These are phyloP conservation scores for Phrynosoma blainvillii DNA, from an alignment of 2,113 vertebrate genomes.

Conservation along the genomic window DNA sequence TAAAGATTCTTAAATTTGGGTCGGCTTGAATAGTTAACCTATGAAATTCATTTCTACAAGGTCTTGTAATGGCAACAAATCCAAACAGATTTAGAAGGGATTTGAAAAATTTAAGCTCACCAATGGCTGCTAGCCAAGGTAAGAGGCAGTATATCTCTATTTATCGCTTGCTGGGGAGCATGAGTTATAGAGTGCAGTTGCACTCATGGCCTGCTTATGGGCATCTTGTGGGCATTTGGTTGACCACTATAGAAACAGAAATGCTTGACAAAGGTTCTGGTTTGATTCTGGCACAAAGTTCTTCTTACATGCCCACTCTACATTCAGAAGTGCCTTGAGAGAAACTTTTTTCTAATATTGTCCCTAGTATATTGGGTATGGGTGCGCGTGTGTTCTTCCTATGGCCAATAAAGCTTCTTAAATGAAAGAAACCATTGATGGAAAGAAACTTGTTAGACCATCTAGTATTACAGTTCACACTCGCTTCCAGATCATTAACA, in stretches of 20 bases:
- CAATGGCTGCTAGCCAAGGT: too few relatives aligned
- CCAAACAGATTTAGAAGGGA: too few relatives aligned
- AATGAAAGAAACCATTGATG: slow-evolving; percentile 24
- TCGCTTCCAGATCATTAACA: slow-evolving; percentile 28
- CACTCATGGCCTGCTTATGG: neutral
- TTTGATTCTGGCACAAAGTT: neutral
- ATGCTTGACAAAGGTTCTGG: neutral
- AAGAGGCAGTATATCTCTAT: neutral
- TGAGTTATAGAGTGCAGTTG: rapidly evolving
- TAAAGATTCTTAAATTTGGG: too few relatives aligned
- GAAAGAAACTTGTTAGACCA: slow-evolving; percentile 30
- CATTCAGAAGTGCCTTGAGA: neutral
- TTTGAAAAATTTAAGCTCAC: too few relatives aligned
- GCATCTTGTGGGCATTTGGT: neutral
- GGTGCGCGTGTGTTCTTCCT: neutral
- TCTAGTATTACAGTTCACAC: slow-evolving; percentile 28
- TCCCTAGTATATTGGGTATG: neutral
- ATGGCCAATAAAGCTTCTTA: slow-evolving; percentile 29
- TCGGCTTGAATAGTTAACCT: too few relatives aligned
- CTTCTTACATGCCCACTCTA: neutral
- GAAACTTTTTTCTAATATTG: neutral
- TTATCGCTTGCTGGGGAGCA: neutral
- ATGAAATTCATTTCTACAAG: neutral
- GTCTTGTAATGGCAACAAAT: neutral
- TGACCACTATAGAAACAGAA: neutral